Evolutionary conservation across 30 jellyfish, hydroid and myxozoan genomes (phyloP), one percentile per base, ranked within the genome.

Genomic region (Aurelia aurita complex sp. Pacific): DNA sequence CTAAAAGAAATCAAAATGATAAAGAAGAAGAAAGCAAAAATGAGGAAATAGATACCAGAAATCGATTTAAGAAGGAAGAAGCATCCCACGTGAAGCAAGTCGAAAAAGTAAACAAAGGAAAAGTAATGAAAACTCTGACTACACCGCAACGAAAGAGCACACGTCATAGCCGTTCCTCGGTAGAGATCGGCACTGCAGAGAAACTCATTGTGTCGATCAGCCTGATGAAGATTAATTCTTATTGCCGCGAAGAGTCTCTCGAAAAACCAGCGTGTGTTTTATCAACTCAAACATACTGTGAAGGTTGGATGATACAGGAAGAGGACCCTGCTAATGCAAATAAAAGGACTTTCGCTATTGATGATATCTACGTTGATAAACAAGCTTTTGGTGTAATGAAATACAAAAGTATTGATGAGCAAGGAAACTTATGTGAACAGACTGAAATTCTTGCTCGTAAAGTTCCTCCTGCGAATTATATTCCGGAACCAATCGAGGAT

Each of bases 281-380:
- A 46, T 62, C 80, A 35, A 60, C 92, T 6, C 78, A 70, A 42
- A 83, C 92, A n/a, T 57, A 46, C 75, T 69, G 92, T 32, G 92
- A 83, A 40, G 92, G 92, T 38, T 83, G 92, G 92, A 83, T 83
- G 92, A 76, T 83, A 38, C 85, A 59, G 33, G 78, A 72, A 32
- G 92, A 83, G 46, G 55, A n/a, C 8, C 40, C 69, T 33, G 80
- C 69, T 10, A 32, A 79, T 43, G 64, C 64, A 2, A 64, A 40
- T 17, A 83, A 72, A 33, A 63, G 46, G 73, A 63, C 62, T 13
- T 83, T 83, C 51, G 40, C 65, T 35, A 62, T 83, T 33, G 92
- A 83, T 55, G 83, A 83, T 1, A 83, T 83, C 32, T 67, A 10
- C 42, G 92, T 83, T n/a, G 92, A 83, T 66, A 72, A 62, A 74